phyloP scores from a whole-genome alignment of 2,888 invertebrate genomes.

The Nycteola revayana region DNA sequence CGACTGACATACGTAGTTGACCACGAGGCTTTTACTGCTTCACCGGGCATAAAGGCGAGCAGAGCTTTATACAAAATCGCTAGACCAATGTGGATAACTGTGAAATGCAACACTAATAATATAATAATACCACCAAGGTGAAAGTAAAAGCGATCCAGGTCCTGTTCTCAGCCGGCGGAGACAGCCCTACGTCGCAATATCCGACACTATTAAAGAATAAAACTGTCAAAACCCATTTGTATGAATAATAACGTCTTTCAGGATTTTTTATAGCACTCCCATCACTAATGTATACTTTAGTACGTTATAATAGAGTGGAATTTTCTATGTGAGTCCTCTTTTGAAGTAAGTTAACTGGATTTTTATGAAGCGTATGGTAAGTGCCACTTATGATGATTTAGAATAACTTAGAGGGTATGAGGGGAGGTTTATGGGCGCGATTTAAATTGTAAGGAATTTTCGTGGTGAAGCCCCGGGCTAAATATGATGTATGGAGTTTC shows the following conservation, averaged over 20 bases:
- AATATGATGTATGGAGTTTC: conserved; percentile 13
- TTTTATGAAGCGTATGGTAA: conserved; percentile 55
- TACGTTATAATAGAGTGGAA: conserved; percentile 4
- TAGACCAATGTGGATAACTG: too few species aligned
- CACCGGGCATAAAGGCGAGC: too few species aligned
- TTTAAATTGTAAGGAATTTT: conserved; percentile 35
- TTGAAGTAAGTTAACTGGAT: conserved; percentile 32
- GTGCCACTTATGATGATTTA: conserved; percentile 45
- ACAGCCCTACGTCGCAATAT: conserved; percentile 26
- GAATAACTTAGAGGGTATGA: conserved; percentile 23
- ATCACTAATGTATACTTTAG: conserved; percentile 7
- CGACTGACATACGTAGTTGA: too few species aligned
- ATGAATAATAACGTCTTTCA: conserved; percentile 57
- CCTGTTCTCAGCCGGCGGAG: too few species aligned
- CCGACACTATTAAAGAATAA: conserved; percentile 60
- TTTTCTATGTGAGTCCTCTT: conserved; percentile 5
- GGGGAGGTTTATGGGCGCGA: conserved; percentile 37
- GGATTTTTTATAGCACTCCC: conserved; percentile 16
- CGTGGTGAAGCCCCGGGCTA: not conserved
- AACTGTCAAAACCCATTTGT: conserved; percentile 71
- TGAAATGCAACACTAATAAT: too few species aligned
- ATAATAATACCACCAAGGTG: too few species aligned
- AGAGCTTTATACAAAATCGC: too few species aligned
- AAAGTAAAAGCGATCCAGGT: too few species aligned
- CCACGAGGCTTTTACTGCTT: too few species aligned